These are phyloP conservation scores for Pyrochroa serraticornis DNA, from an alignment of 2,888 invertebrate genomes.

Conservation along the genomic window DNA sequence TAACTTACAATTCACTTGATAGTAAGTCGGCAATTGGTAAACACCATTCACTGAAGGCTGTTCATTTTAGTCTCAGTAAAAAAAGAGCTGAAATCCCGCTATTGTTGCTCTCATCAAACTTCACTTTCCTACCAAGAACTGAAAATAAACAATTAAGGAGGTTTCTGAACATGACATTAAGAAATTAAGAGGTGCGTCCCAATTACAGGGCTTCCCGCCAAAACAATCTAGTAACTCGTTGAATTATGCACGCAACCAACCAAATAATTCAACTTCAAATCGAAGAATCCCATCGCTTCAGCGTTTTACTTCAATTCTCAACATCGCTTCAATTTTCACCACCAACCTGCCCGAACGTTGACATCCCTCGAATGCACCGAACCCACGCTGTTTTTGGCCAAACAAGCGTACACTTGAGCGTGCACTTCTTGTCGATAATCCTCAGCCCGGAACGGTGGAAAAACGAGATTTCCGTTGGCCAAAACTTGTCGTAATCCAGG, in stretches of 20 bases:
- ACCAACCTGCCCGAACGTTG: slow-evolving; percentile 92
- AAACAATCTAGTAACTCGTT: neutral
- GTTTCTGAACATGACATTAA: no score
- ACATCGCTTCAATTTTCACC: neutral
- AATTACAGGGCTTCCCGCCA: no score
- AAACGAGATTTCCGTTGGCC: slow-evolving; percentile 90
- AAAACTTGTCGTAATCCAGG: slow-evolving; percentile 69
- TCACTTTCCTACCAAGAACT: no score
- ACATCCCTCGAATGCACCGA: slow-evolving; percentile 91
- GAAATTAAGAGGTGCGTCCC: no score
- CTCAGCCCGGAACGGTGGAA: slow-evolving; percentile 93
- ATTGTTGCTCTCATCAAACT: no score
- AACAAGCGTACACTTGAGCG: slow-evolving; percentile 91
- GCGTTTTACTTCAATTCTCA: neutral
- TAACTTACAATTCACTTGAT: no score
- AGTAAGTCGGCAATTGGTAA: no score
- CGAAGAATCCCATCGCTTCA: neutral
- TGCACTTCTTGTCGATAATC: slow-evolving; percentile 94
- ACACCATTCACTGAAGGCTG: no score
- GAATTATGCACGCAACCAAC: neutral
- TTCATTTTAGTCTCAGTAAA: no score
- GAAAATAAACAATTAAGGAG: no score
- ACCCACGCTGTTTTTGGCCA: slow-evolving; percentile 88
- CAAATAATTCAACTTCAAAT: neutral
- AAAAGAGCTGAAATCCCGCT: no score